A percentile compares a stretch with the other conserved stretches of the same genome.
These are phyloP conservation scores for Arctia plantaginis DNA, from an alignment of 2,888 invertebrate genomes.

Conservation along the genomic window DNA sequence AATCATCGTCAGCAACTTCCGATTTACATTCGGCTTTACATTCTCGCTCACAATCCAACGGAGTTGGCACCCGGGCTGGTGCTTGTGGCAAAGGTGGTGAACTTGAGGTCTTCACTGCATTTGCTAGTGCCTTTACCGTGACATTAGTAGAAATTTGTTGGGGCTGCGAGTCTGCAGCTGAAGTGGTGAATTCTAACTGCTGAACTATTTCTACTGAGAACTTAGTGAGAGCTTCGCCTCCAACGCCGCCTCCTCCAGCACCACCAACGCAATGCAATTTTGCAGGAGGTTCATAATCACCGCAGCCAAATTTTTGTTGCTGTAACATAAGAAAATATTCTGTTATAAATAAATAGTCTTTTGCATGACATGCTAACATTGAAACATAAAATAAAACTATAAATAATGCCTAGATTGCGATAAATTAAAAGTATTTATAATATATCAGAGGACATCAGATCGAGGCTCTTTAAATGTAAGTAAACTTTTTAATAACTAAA, in stretches of 20 bases:
- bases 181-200: conserved; percentile 95
- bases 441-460: not conserved
- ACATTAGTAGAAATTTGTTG: conserved; percentile 97
- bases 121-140: conserved; percentile 91
- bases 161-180: conserved; percentile 94
- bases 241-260: conserved; percentile 72
- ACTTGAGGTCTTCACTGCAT: conserved; percentile 80
- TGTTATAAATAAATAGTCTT: conserved; percentile 25
- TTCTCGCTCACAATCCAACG: conserved; percentile 93
- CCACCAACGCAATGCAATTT: conserved; percentile 87
- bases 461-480: not conserved
- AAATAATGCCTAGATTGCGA: conserved; percentile 15
- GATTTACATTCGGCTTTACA: conserved; percentile 92
- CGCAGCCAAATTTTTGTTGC: conserved; percentile 94
- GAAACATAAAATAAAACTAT: conserved; percentile 8
- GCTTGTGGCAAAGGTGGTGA: conserved; percentile 79
- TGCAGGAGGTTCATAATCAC: conserved; percentile 92
- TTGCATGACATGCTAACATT: not conserved
- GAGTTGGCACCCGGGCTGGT: conserved; percentile 90
- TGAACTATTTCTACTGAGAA: conserved; percentile 97
- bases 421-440: no score
- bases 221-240: conserved; percentile 88
- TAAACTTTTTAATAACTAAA: not conserved
- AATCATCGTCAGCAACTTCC: conserved; percentile 92
- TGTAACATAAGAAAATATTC: conserved; percentile 78